Evolutionary conservation across 1,140 invertebrate genomes (phyloP), one percentile per base, ranked within the genome.

Genomic region (Bombus superbus): DNA sequence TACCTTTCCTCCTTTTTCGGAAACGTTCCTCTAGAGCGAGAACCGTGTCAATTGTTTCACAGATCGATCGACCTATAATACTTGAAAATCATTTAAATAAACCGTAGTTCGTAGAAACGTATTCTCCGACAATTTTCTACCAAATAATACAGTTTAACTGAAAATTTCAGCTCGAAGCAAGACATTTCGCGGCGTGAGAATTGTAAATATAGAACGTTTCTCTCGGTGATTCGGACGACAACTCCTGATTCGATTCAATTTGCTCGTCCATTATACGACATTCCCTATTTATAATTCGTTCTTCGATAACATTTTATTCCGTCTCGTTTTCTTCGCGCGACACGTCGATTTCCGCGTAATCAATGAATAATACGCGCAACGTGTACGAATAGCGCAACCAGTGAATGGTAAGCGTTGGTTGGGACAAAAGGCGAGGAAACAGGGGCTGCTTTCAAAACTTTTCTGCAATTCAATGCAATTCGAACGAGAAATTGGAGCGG

Each of bases 301-400:
- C 22, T 28, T 15, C 22, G 72, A 69, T 32, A 53, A 64, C 69
- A 28, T 73, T 62, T 44, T 44, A 44, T 40, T 59, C 53, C 15
- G 35, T 42, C 28, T 57, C 47, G 53, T 83, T 83, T 53, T 83
- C 73, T 76, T 35, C 3, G 0, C 53, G 35, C 25, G 72, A 76
- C 47, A 75, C 59, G 42, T 77, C 35, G 35, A 83, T 77, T 77
- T 77, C 73, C 81, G 74, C 0, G 18, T 77, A 57, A 83, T 38
- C 42, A 44, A 47, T 10, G 62, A 47, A 53, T 69, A 42, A 11
- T 40, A 66, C 22, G 15, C 3, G 4, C 22, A 53, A 53, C 47
- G 47, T 18, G 8, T 53, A 53, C 18, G 47, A 53, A 53, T 53
- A 53, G 47, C 47, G 47, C 47, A 53, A 53, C 47, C 47, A 22